phyloP scores from a whole-genome alignment of 2,797 vertebrate genomes.

The Acipenser transmontanus region DNA sequence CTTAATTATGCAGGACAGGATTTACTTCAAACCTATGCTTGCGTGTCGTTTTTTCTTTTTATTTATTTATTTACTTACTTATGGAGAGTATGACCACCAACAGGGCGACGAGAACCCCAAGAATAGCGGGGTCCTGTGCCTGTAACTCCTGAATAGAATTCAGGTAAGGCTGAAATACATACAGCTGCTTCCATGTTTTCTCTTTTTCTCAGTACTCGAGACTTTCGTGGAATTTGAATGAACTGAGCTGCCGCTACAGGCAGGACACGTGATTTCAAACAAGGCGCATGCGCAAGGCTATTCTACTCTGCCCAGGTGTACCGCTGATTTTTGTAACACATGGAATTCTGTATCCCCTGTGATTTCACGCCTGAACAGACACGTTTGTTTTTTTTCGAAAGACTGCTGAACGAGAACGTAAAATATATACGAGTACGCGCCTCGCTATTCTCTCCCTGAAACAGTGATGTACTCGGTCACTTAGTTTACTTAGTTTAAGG shows the following conservation, averaged over 20 bases:
- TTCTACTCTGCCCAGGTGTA: not conserved
- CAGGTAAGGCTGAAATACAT: slow-evolving; percentile 50
- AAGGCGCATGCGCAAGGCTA: not conserved
- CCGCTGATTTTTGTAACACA: too few species aligned
- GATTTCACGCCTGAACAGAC: too few species aligned
- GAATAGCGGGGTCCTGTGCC: slow-evolving; percentile 52
- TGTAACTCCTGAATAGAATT: slow-evolving; percentile 61
- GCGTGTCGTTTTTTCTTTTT: not conserved
- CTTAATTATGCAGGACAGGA: slow-evolving; percentile 14
- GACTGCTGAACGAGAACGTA: too few species aligned
- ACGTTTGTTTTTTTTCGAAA: too few species aligned
- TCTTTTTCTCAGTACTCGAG: slow-evolving; percentile 26
- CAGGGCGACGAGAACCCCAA: slow-evolving; percentile 64
- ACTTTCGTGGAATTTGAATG: not conserved
- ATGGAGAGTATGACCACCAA: slow-evolving; percentile 63
- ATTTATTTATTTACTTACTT: slow-evolving; percentile 49
- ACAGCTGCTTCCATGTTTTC: slow-evolving; percentile 39
- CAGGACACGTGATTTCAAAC: not conserved
- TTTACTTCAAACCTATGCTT: not conserved
- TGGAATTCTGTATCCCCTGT: too few species aligned
- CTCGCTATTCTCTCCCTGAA: too few species aligned
- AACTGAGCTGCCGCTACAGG: not conserved
- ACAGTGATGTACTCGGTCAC: too few species aligned
- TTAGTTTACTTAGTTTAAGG: too few species aligned
- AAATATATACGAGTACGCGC: too few species aligned